phyloP scores from a whole-genome alignment of 2,888 invertebrate species.

The Axea sp. region DNA sequence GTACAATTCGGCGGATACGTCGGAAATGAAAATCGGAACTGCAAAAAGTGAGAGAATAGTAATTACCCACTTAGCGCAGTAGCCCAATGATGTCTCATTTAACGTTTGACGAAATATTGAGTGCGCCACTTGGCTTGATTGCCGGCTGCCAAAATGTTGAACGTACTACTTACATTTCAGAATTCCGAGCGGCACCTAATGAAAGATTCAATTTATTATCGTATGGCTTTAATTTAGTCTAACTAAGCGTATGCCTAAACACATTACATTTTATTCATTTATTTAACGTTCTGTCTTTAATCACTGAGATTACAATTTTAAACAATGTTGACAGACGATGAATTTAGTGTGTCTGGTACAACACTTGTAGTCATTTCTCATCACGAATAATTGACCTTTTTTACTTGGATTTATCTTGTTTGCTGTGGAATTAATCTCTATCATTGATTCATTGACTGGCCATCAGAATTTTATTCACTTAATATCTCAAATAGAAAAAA shows the following conservation, averaged over 20 bases:
- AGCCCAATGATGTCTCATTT: slow-evolving; percentile 8
- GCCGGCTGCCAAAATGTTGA: slow-evolving; percentile 20
- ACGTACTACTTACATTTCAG: slow-evolving; percentile 27
- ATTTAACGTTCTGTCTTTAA: too few relatives aligned
- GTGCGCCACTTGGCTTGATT: slow-evolving; percentile 22
- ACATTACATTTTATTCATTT: too few relatives aligned
- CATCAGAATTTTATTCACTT: too few relatives aligned
- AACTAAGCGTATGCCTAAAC: neutral
- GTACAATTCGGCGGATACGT: neutral
- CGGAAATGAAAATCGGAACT: neutral
- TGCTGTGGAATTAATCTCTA: too few relatives aligned
- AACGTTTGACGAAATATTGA: slow-evolving; percentile 30
- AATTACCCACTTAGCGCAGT: slow-evolving; percentile 12
- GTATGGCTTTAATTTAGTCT: neutral
- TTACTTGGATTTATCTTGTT: too few relatives aligned
- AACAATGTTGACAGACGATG: too few relatives aligned
- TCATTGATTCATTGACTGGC: too few relatives aligned
- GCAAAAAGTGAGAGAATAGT: neutral
- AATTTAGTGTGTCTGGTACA: too few relatives aligned
- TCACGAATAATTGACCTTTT: too few relatives aligned
- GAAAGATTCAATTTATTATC: neutral
- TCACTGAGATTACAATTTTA: too few relatives aligned
- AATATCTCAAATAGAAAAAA: too few relatives aligned
- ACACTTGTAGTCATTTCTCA: too few relatives aligned
- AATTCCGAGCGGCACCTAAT: neutral